Conservation (phyloP, 2,113 vertebrate genomes). For the Tachysurus fulvidraco region DNA sequence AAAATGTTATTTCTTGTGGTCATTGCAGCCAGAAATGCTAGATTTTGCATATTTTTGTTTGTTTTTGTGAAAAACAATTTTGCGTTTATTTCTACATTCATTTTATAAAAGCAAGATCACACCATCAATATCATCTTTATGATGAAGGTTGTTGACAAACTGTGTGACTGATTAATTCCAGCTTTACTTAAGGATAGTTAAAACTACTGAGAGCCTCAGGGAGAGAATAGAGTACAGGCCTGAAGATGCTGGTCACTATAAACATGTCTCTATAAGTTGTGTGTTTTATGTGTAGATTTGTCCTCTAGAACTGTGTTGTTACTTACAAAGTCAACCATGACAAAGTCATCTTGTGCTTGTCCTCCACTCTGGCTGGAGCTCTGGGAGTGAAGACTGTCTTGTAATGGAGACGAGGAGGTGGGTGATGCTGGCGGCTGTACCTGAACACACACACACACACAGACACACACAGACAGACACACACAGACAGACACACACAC, state of each 20-base stretch:
- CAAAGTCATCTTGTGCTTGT: conserved; percentile 90
- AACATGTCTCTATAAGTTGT: not conserved
- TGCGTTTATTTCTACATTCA: too few relatives aligned
- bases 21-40: too few relatives aligned
- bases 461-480: not conserved
- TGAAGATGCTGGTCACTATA: not conserved
- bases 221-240: not conserved
- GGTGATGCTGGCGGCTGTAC: conserved; percentile 91
- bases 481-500: too few relatives aligned
- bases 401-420: conserved; percentile 81
- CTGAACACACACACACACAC: conserved; percentile 64
- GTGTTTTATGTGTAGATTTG: not conserved
- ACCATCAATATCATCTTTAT: not conserved
- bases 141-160: not conserved
- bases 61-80: too few relatives aligned
- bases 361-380: conserved; percentile 85
- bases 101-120: not conserved
- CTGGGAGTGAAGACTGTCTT: conserved; percentile 89
- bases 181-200: not conserved
- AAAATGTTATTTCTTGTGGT: not conserved
- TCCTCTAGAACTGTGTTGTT: not conserved
- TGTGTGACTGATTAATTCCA: not conserved
- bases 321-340: conserved; percentile 97
- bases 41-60: too few relatives aligned
- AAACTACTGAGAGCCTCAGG: not conserved